These are phyloP conservation scores for Agrochola litura DNA, from an alignment of 2,888 invertebrate species.

Conservation along the genomic window DNA sequence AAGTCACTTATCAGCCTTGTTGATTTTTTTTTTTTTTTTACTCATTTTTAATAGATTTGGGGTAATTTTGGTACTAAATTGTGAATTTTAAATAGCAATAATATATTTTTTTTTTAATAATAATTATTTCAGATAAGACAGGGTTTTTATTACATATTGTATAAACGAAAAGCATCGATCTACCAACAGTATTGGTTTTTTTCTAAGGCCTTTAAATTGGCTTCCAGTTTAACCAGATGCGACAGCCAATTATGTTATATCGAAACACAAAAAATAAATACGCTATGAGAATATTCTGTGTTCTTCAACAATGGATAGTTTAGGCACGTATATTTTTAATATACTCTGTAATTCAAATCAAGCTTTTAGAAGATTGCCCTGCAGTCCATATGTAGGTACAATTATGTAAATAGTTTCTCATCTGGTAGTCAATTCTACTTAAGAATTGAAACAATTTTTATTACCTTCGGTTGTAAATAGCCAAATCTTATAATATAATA, in stretches of 20 bases:
- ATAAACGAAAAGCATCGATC: no score
- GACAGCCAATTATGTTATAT: slow-evolving; percentile 10
- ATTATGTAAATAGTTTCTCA: slow-evolving; percentile 29
- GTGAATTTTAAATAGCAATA: no score
- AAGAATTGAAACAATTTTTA: neutral
- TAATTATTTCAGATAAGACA: no score
- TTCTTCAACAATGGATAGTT: slow-evolving; percentile 5
- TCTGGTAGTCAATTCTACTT: slow-evolving; percentile 4
- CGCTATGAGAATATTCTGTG: neutral
- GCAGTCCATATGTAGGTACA: neutral
- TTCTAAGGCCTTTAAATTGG: neutral
- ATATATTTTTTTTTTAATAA: no score
- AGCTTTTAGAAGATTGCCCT: slow-evolving; percentile 38
- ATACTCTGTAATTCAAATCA: slow-evolving; percentile 37
- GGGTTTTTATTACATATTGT: no score
- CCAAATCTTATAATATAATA: no score
- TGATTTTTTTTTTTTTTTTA: no score
- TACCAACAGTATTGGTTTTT: neutral
- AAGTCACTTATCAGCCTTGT: no score
- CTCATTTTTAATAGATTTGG: no score
- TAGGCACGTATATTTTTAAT: slow-evolving; percentile 21
- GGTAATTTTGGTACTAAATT: no score
- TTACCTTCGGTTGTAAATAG: neutral
- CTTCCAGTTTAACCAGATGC: neutral
- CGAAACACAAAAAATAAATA: neutral